phyloP scores from a whole-genome alignment of 92 coral and sea anemone genomes.

The Umimayanthus chanpuru region DNA sequence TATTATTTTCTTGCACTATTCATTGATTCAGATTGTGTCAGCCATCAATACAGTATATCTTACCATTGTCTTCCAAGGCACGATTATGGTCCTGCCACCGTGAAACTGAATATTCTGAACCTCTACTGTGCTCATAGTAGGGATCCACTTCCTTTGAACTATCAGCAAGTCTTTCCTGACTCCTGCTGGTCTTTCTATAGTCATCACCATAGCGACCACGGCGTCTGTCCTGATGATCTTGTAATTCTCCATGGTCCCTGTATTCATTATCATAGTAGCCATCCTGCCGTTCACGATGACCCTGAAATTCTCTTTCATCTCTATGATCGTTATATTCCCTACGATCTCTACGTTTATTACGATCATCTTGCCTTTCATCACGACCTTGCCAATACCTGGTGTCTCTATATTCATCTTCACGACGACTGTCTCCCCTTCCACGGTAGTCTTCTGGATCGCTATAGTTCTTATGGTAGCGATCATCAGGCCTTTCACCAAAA shows the following conservation, averaged over 20 bases:
- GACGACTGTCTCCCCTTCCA: conserved; percentile 7
- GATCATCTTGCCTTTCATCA: neutral
- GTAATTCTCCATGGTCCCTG: neutral
- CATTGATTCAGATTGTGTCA: neutral
- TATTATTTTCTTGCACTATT: too few relatives aligned
- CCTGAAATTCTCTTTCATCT: neutral
- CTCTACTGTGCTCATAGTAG: neutral
- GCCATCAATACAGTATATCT: neutral
- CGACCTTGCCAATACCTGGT: conserved; percentile 1
- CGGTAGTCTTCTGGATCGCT: neutral
- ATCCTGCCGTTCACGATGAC: neutral
- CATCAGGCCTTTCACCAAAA: neutral
- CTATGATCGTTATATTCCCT: neutral
- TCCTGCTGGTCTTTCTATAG: conserved; percentile 3
- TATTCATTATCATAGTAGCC: neutral
- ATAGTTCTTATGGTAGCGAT: conserved; percentile 4
- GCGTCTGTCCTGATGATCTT: neutral
- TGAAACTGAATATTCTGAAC: conserved; percentile 5
- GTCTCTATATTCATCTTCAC: conserved; percentile 18
- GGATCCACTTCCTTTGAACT: conserved; percentile 2
- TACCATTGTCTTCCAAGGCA: conserved; percentile 14
- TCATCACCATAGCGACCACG: neutral
- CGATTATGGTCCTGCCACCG: conserved; percentile 26
- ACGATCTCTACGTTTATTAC: neutral
- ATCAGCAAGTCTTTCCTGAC: conserved; percentile 1